phyloP scores from a whole-genome alignment of 2,888 invertebrate species.

The Orchesella flavescens region DNA sequence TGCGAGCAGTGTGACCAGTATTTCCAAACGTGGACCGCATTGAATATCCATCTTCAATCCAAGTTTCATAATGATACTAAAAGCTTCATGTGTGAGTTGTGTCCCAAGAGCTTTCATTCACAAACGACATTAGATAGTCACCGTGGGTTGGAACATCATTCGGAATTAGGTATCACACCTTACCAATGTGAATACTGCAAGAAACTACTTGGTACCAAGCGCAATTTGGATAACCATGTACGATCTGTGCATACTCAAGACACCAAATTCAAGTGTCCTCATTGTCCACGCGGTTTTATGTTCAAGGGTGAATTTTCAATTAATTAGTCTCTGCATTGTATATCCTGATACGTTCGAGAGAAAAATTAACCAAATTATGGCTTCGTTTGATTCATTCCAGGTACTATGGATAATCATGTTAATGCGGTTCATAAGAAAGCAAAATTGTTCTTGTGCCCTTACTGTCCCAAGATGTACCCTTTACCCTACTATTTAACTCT shows the following conservation, averaged over 20 bases:
- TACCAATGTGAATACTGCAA: background rate
- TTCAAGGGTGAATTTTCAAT: background rate
- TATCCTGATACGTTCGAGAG: no score
- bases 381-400: background rate
- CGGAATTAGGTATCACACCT: background rate
- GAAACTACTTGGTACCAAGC: background rate
- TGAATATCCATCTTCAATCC: background rate
- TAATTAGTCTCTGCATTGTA: no score
- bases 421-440: background rate
- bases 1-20: background rate
- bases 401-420: background rate
- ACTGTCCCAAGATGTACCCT: background rate
- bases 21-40: background rate
- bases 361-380: no score
- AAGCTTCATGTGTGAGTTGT: background rate
- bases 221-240: background rate
- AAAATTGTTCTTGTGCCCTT: background rate
- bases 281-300: background rate
- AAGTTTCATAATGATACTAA: background rate
- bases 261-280: background rate
- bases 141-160: background rate
- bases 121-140: background rate
- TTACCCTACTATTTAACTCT: background rate
- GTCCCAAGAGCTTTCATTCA: background rate
- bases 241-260: background rate